These are phyloP conservation scores for Sarcophilus harrisii DNA, from an alignment of 2,797 vertebrate species.

Conservation along the genomic window DNA sequence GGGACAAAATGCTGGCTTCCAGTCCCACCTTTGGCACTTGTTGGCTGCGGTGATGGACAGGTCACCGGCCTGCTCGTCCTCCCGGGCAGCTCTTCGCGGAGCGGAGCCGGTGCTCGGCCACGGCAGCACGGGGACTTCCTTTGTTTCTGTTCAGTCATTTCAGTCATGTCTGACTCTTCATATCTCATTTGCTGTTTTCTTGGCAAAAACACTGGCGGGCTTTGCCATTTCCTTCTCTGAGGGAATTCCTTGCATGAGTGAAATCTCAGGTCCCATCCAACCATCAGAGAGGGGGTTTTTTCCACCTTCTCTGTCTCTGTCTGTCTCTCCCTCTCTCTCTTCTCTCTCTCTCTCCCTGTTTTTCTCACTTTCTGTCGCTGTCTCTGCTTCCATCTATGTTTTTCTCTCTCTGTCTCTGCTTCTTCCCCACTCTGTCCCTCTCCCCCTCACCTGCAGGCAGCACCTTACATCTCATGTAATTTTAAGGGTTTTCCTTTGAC, in stretches of 20 bases:
- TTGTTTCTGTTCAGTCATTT: background rate
- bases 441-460: background rate
- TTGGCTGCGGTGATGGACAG: background rate
- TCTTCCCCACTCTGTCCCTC: background rate
- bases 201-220: background rate
- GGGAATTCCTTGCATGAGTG: background rate
- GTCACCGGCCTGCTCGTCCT: background rate
- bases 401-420: background rate
- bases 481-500: background rate
- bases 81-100: background rate
- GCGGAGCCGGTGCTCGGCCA: background rate
- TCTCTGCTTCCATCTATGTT: too few relatives aligned
- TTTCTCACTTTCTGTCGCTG: too few relatives aligned
- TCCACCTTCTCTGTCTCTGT: background rate
- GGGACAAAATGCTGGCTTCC: background rate
- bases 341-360: too few relatives aligned
- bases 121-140: background rate
- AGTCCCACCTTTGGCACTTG: background rate
- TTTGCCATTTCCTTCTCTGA: background rate
- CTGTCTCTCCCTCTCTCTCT: too few relatives aligned
- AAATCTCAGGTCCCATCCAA: background rate
- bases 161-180: background rate
- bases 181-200: background rate
- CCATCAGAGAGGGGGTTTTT: background rate
- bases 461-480: background rate